These are phyloP conservation scores for Channa striata DNA, from an alignment of 2,797 vertebrate genomes.

Conservation along the genomic window DNA sequence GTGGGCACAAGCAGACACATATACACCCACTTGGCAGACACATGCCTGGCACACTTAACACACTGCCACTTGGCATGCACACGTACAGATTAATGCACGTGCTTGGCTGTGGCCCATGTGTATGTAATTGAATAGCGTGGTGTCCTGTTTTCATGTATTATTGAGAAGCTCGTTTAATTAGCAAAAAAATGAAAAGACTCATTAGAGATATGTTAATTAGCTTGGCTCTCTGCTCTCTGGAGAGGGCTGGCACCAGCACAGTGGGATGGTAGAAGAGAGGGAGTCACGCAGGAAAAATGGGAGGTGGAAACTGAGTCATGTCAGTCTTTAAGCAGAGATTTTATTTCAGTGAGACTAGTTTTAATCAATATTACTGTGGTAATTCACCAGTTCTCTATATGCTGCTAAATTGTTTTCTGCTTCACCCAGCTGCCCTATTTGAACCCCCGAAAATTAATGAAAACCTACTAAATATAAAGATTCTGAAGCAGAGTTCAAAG, in stretches of 20 bases:
- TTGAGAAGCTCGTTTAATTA: slow-evolving; percentile 87
- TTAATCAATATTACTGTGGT: slow-evolving; percentile 15
- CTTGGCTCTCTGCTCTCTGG: slow-evolving; percentile 75
- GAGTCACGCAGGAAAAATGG: slow-evolving; percentile 47
- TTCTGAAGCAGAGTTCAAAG: slow-evolving; percentile 48
- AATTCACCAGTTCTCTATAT: slow-evolving; percentile 13
- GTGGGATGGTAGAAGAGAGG: slow-evolving; percentile 61
- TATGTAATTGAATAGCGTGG: slow-evolving; percentile 84
- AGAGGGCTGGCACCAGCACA: slow-evolving; percentile 72
- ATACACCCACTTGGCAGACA: slow-evolving; percentile 73
- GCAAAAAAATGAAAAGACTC: slow-evolving; percentile 87
- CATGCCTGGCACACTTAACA: slow-evolving; percentile 73
- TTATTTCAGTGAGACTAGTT: slow-evolving; percentile 20
- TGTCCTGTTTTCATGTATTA: slow-evolving; percentile 88
- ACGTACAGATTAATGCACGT: slow-evolving; percentile 71
- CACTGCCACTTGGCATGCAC: slow-evolving; percentile 71
- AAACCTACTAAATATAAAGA: slow-evolving; percentile 40
- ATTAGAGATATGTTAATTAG: slow-evolving; percentile 89
- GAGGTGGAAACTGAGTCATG: slow-evolving; percentile 61
- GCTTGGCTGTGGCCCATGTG: slow-evolving; percentile 77
- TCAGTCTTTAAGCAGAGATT: slow-evolving; percentile 21
- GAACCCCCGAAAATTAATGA: slow-evolving; percentile 28
- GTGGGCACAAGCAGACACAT: slow-evolving; percentile 62
- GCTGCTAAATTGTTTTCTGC: slow-evolving; percentile 23
- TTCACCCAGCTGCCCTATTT: slow-evolving; percentile 21